Base-by-base conservation (phyloP, 1,140 invertebrate genomes). In the Battus philenor region DNA sequence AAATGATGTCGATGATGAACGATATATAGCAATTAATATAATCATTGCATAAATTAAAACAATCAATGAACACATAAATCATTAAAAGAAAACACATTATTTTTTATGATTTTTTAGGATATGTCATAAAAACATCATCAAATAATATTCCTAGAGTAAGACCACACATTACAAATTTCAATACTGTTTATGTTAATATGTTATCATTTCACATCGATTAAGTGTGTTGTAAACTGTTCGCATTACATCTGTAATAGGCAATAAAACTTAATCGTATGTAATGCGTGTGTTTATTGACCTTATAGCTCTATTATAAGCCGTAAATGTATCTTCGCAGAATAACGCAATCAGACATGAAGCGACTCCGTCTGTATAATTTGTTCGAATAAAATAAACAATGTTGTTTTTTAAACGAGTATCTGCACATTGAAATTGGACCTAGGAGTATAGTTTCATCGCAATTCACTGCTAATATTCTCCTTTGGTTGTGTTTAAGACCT, bases 221-320 rank as follows among this genome's bases (percentile, higher is more conserved):
- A 36, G 31, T 47, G 12, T 16, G 32, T 48, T 31, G 38, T 29
- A 52, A 48, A 49, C 31, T 46, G 22, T 29, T 15, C 24, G 44
- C 47, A 47, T 50, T 47, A 34, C 41, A 52, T 44, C 44, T 47
- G 22, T 51, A 27, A 50, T 43, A 54, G 51, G 47, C 39, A 44
- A 52, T 67, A 60, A 58, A 59, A 33, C 43, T 54, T 57, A 63
- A 68, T 54, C 50, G 54, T 50, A 45, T 45, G 54, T 68, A 62
- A 73, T 77, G 70, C 68, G 55, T 68, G 60, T 68, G 61, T 71
- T 74, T 72, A 70, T 58, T 49, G 43, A 48, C 34, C 39, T 55
- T 59, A 70, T 66, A 63, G 69, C 58, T 60, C 57, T 58, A 78
- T 78, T 78, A 67, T 31, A 66, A 57, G 59, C 63, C 59, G 55